These are phyloP conservation scores for Cryptoblepharus egeriae DNA, from an alignment of 2,797 vertebrate species.

Conservation along the genomic window DNA sequence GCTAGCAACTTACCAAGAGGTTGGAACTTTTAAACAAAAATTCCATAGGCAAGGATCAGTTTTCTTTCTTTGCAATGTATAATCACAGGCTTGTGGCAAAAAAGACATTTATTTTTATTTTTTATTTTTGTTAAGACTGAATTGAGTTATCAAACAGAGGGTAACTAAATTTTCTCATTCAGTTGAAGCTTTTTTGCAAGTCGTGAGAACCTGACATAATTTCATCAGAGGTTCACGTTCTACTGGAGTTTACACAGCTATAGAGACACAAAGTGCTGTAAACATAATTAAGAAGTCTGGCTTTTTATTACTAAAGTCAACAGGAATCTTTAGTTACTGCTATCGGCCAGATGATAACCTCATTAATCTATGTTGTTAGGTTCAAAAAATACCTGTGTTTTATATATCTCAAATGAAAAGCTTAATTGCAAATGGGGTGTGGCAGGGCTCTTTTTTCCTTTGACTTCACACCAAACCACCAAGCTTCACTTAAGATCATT, in stretches of 20 bases:
- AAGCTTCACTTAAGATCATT: conserved; percentile 63
- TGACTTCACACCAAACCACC: background rate
- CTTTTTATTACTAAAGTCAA: conserved; percentile 8
- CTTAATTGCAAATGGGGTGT: background rate
- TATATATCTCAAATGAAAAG: conserved; percentile 33
- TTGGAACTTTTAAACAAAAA: conserved; percentile 45
- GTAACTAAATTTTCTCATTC: conserved; percentile 60
- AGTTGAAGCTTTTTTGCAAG: conserved; percentile 40
- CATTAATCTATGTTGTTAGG: background rate
- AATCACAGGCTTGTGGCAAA: conserved; percentile 61
- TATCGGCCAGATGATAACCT: conserved; percentile 31
- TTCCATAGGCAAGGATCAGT: conserved; percentile 67
- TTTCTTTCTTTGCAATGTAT: conserved; percentile 69
- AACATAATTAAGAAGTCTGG: background rate
- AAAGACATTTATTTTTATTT: background rate
- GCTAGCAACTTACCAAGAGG: conserved; percentile 76
- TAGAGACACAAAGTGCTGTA: conserved; percentile 39
- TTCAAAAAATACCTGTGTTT: background rate
- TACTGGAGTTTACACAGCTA: conserved; percentile 39
- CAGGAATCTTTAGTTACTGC: conserved; percentile 32
- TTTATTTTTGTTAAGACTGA: conserved; percentile 52
- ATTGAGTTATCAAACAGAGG: conserved; percentile 69
- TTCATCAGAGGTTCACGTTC: conserved; percentile 42
- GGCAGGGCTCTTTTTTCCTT: background rate
- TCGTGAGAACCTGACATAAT: conserved; percentile 50